Evolutionary conservation across 2,888 invertebrate genomes (phyloP), one percentile per base, ranked within the genome.

Genomic region (Catocala sponsa): DNA sequence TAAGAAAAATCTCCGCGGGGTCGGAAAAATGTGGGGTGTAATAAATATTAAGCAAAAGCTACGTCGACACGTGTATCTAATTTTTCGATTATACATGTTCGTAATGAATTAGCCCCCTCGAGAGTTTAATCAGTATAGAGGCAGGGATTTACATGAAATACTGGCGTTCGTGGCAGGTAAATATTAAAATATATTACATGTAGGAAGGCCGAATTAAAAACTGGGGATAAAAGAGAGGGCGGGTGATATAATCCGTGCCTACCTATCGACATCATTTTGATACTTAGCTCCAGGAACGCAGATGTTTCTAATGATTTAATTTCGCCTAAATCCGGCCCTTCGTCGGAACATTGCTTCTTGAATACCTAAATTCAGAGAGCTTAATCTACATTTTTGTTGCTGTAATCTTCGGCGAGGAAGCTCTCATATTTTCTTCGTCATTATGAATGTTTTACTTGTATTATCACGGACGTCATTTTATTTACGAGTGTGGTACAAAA

Each of bases 31-130:
- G 78, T 85, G 73, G 83, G 73, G 60, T 75, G 78, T 87, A 83
- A 91, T 94, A 93, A 93, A 93, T 91, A 88, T 87, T 68, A 82
- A 78, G 79, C 80, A 80, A 85, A 87, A 88, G 84, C 84, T 75
- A 78, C 79, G 89, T 86, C 82, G 91, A 92, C 92, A 92, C 83
- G 92, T 94, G 94, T 89, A 87, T 82, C 92, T 84, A 93, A 94
- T 94, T 87, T 83, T 76, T 84, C 77, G 85, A 91, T 91, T 91
- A 89, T 86, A 83, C 82, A 70, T 81, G 79, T 79, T 76, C 79
- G 75, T 83, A 83, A 84, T 78, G 80, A 86, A 82, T 83, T 73
- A 83, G 70, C 75, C 77, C 81, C 82, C 80, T 78, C 77, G 62
- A 77, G 78, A 80, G 70, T 82, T 81, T 84, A 86, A 87, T 85